Evolutionary conservation across 2,797 vertebrate species (phyloP).

Genomic region (Myotis daubentonii): DNA sequence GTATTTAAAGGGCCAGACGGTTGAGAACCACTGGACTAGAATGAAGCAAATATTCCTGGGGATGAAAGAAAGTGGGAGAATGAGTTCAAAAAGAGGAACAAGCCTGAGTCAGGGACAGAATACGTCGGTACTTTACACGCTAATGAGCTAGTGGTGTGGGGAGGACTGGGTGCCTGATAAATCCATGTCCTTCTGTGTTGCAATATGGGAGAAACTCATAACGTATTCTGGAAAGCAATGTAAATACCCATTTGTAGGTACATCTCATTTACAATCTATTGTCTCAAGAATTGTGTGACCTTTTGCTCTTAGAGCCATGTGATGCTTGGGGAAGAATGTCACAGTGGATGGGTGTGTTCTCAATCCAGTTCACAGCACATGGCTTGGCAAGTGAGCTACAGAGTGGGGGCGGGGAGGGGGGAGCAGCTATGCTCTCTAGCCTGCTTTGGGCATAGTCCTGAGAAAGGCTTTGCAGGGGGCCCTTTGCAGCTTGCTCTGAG

Average conservation of each 20-base stretch:
- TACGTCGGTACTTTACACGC: neutral
- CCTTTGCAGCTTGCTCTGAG: constrained; percentile 16
- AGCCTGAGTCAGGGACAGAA: neutral
- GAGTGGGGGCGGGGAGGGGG: neutral
- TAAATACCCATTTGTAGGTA: neutral
- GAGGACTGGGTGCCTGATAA: neutral
- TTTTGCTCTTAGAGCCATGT: neutral
- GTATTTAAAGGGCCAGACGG: too few relatives aligned
- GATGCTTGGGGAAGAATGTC: neutral
- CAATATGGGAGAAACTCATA: neutral
- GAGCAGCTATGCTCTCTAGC: neutral
- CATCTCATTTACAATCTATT: neutral
- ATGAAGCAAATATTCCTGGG: neutral
- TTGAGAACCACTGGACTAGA: too few relatives aligned
- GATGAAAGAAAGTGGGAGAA: neutral
- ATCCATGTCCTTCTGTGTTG: neutral
- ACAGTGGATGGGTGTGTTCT: neutral
- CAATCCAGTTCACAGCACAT: neutral
- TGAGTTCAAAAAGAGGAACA: neutral
- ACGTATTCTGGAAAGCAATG: neutral
- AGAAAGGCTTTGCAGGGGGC: neutral
- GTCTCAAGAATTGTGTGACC: neutral
- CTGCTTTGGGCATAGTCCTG: neutral
- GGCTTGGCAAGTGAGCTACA: neutral
- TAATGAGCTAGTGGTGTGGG: neutral